Base-by-base conservation (phyloP, 1,140 invertebrate species). In the Pararge aegeria region DNA sequence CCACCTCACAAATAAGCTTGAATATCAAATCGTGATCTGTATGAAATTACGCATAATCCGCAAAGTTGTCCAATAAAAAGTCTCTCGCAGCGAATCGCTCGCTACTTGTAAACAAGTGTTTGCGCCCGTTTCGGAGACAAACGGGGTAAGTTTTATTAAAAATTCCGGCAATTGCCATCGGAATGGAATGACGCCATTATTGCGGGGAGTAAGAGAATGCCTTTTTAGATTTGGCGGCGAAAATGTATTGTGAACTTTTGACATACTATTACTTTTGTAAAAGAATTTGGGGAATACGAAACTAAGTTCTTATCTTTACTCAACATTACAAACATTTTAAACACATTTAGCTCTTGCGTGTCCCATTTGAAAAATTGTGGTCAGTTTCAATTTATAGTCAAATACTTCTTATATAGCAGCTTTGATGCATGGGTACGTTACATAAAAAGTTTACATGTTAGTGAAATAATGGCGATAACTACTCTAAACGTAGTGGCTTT, bases 81-180 rank as follows among this genome's bases (percentile, higher is more conserved):
- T 12, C 7, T 6, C 51, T 40, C 52, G 37, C 27, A 44, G 37
- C 37, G 21, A 7, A 53, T 37, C 37, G 37, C 38, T 55, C 18
- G 34, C 18, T 18, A 44, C 52, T 55, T 55, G 52, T 44, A 55
- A 55, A 55, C 52, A 54, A 54, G 51, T 42, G 37, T 13, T 53
- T 13, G 37, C 24, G 52, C 38, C n/a, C 52, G 52, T 44, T 42
- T 9, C 37, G 29, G 20, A 42, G 52, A 55, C 20, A 44, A 55
- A 55, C 15, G 52, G 21, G 15, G 15, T 29, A 44, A 55, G 38
- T 55, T 55, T 55, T 55, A 55, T 55, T 55, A 55, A 55, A 55
- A 54, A 54, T 44, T 44, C 37, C 13, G 15, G 12, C 50, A 38
- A 53, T 53, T 53, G 30, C 34, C 19, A 53, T 53, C 15, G n/a